Base-by-base conservation (phyloP, 2,113 vertebrate species). In the Microcebus griseorufus region DNA sequence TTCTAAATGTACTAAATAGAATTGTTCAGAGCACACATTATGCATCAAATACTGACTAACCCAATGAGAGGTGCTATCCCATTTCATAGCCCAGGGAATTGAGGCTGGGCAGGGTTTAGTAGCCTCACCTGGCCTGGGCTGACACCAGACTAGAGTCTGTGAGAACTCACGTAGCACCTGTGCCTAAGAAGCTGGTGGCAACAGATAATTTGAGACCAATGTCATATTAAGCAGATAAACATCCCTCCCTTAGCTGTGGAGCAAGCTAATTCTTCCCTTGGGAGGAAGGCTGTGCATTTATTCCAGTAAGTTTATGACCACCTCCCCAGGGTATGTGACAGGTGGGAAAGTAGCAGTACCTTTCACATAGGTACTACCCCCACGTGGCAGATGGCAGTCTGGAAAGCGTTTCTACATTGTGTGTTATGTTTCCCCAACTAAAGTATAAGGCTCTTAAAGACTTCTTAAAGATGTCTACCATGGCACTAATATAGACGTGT, bases 151-250 rank as follows among this genome's bases (percentile, higher is more conserved):
- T 78, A 55, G 34, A 58, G 39, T 83, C 76, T 51, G 11, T 23
- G 55, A 53, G 45, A 69, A 6, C 76, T 55, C 2, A n/a, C 0
- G 0, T 0, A 6, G 62, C 0, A 14, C 65, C 62, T 2, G 11
- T 0, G 0, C 18, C 39, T 51, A 32, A 94, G 37, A 53, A 69
- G 70, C 85, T 62, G 37, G 12, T 0, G 39, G 64, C 10, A 45
- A 37, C 53, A 23, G 84, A 70, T n/a, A 42, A 67, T 60, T 58
- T 45, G 62, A 80, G 80, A 58, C 29, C 9, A 39, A 45, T 2
- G 27, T 45, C 14, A 0, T 1, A 32, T 27, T 69, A 79, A 65
- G 29, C 1, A 22, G 73, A 78, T n/a, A 60, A 55, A 25, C 32
- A 39, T 29, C n/a, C 81, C 48, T 86, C 75, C 58, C 37, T 45